These are phyloP conservation scores for Hermaeophaga mercurialis DNA, from an alignment of 2,888 invertebrate species.

Conservation along the genomic window DNA sequence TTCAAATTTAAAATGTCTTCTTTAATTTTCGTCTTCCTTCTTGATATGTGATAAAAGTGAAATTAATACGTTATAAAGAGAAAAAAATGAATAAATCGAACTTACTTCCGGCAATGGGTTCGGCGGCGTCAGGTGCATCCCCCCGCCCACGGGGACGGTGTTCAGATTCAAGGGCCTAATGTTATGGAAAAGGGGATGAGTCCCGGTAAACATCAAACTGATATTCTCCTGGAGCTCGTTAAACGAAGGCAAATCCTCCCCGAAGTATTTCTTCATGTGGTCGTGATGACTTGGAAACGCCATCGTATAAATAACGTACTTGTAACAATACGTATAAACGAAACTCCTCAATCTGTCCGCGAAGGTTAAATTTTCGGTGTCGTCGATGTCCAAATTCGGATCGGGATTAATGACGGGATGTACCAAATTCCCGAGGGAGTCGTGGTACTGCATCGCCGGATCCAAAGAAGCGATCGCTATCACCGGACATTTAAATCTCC, in stretches of 20 bases:
- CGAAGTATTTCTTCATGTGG: conserved; percentile 45
- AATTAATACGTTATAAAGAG: too few species aligned
- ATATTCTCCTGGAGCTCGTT: conserved; percentile 45
- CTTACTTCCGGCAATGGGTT: conserved; percentile 46
- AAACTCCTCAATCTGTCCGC: conserved; percentile 44
- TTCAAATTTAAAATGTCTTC: too few species aligned
- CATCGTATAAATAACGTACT: conserved; percentile 16
- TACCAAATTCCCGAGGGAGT: conserved; percentile 48
- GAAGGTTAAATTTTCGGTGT: conserved; percentile 42
- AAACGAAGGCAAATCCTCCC: conserved; percentile 43
- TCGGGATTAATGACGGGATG: conserved; percentile 52
- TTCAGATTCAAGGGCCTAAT: conserved; percentile 48
- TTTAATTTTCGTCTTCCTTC: too few species aligned
- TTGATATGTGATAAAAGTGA: too few species aligned
- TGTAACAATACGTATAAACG: conserved; percentile 25
- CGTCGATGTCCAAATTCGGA: conserved; percentile 42
- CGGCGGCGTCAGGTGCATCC: conserved; percentile 43
- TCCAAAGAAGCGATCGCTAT: conserved; percentile 51
- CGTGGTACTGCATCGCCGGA: conserved; percentile 43
- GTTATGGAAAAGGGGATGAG: conserved; percentile 48
- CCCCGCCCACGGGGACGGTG: conserved; percentile 49
- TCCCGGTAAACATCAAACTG: conserved; percentile 50
- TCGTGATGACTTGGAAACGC: conserved; percentile 33
- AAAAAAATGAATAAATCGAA: neutral
- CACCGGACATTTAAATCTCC: conserved; percentile 50